These are phyloP conservation scores for Heliconius charithonia DNA, from an alignment of 2,888 invertebrate species.

Conservation along the genomic window DNA sequence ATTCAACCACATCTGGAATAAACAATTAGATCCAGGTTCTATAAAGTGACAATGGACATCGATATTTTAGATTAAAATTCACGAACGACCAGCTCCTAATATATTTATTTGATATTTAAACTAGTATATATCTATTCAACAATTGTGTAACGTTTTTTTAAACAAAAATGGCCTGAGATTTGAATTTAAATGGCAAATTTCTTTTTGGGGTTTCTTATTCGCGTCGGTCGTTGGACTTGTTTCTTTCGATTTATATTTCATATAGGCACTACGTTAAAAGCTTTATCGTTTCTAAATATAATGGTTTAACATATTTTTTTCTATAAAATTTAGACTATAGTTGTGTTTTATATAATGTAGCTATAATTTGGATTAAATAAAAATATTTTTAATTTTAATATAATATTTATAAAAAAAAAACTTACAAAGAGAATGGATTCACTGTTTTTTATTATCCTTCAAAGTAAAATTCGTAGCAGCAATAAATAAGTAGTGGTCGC, in stretches of 20 bases:
- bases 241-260: conserved; percentile 67
- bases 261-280: conserved; percentile 46
- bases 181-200: conserved; percentile 75
- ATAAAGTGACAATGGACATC: neutral
- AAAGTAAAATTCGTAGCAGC: neutral
- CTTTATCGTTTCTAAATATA: conserved; percentile 8
- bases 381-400: neutral
- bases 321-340: neutral
- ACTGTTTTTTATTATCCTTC: neutral
- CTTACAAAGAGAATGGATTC: neutral
- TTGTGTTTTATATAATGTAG: neutral
- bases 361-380: too few species aligned
- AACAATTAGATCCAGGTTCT: neutral
- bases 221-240: conserved; percentile 67
- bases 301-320: neutral
- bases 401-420: neutral
- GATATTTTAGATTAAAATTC: neutral
- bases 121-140: conserved; percentile 31
- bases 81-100: neutral
- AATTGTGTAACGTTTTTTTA: conserved; percentile 49
- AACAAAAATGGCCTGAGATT: conserved; percentile 74
- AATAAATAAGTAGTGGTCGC: neutral
- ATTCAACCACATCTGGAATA: neutral
- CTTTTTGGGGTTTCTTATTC: conserved; percentile 64
- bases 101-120: conserved; percentile 17